Evolutionary conservation across 2,888 invertebrate genomes (phyloP).

Genomic region (Aleiodes leptofemur): DNA sequence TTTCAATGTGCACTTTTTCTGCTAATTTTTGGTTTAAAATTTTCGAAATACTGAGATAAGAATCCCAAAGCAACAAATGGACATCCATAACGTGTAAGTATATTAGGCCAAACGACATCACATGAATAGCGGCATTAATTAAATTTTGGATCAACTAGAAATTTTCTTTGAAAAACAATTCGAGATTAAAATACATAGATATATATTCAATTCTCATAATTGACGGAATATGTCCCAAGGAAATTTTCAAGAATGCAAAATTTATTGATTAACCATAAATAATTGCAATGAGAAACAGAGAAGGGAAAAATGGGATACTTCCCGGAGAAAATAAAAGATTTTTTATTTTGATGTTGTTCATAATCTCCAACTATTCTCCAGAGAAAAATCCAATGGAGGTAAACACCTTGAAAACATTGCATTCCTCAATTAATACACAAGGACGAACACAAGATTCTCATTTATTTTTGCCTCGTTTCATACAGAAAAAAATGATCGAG

Average conservation of each 20-base stretch:
- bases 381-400: slow-evolving; percentile 1
- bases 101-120: slow-evolving; percentile 73
- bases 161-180: neutral
- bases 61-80: slow-evolving; percentile 71
- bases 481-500: slow-evolving; percentile 18
- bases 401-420: slow-evolving; percentile 4
- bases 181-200: slow-evolving; percentile 26
- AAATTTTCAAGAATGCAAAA: too few species aligned
- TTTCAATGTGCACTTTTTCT: slow-evolving; percentile 18
- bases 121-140: slow-evolving; percentile 55
- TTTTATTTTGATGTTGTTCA: too few species aligned
- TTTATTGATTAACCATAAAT: too few species aligned
- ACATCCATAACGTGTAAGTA: slow-evolving; percentile 72
- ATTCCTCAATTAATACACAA: slow-evolving; percentile 35
- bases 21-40: slow-evolving; percentile 31
- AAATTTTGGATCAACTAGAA: too few species aligned
- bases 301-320: too few species aligned
- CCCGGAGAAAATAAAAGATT: too few species aligned
- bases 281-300: too few species aligned
- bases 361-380: neutral
- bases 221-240: too few species aligned
- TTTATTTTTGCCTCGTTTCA: slow-evolving; percentile 16
- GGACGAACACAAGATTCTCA: slow-evolving; percentile 22
- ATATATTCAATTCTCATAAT: slow-evolving; percentile 1
- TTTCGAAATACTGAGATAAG: slow-evolving; percentile 68